Evolutionary conservation across 2,113 vertebrate genomes (phyloP).

Genomic region (Rattus rattus): DNA sequence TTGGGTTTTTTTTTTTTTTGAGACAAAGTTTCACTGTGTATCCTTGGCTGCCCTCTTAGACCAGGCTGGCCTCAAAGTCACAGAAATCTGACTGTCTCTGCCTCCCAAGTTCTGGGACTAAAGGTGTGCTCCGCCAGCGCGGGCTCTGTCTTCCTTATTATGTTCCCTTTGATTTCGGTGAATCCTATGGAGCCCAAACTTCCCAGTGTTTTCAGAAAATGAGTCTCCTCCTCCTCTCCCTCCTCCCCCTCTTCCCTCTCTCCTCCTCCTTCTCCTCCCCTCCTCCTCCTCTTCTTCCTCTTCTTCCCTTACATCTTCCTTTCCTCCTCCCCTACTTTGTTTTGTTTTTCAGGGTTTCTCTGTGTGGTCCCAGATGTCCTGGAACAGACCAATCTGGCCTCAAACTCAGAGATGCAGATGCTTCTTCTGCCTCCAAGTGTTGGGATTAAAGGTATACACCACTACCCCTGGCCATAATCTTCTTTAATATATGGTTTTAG

Average conservation of each 20-base stretch:
- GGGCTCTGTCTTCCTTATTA: background rate
- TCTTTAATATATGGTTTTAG: background rate
- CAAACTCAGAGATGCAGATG: background rate
- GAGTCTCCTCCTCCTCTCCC: background rate
- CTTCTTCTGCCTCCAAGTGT: background rate
- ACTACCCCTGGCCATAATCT: background rate
- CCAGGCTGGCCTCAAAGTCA: no score
- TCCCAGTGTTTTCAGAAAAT: slow-evolving; percentile 43
- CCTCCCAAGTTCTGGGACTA: no score
- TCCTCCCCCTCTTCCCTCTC: background rate
- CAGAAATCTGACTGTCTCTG: no score
- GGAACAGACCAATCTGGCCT: background rate
- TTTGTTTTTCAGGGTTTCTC: background rate
- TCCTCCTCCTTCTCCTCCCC: no score
- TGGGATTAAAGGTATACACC: background rate
- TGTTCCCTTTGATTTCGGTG: background rate
- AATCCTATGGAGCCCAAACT: slow-evolving; percentile 9
- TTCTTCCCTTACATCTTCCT: background rate
- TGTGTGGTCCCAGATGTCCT: background rate
- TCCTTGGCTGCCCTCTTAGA: no score
- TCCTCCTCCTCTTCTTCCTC: no score
- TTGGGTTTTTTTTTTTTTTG: no score
- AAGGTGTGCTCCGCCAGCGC: no score
- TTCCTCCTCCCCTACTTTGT: background rate
- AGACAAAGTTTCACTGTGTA: no score